phyloP scores from a whole-genome alignment of 2,888 invertebrate genomes.

The Oeneis ivallda region DNA sequence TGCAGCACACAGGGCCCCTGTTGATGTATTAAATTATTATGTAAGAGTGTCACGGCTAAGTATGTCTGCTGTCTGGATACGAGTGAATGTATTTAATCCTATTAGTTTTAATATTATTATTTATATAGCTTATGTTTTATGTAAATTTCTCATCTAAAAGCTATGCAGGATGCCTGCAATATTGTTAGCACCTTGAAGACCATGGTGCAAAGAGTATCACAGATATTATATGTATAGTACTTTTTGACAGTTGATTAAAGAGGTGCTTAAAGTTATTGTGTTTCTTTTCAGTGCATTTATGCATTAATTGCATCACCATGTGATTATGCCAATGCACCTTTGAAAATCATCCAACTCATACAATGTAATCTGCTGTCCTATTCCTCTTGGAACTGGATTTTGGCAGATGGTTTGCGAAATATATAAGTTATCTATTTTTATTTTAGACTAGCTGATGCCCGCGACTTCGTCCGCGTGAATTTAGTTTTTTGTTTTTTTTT shows the following conservation, averaged over 20 bases:
- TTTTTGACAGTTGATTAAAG: constrained; percentile 77
- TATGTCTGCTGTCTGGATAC: constrained; percentile 62
- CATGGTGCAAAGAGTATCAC: constrained; percentile 62
- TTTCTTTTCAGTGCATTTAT: background rate
- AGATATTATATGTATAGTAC: constrained; percentile 72
- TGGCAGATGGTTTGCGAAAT: too few relatives aligned
- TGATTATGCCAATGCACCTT: too few relatives aligned
- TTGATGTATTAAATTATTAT: constrained; percentile 59
- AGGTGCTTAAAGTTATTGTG: constrained; percentile 68
- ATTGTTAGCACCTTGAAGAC: constrained; percentile 61
- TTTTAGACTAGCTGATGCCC: too few relatives aligned
- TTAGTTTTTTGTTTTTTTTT: too few relatives aligned
- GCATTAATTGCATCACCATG: too few relatives aligned
- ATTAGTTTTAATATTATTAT: constrained; percentile 72
- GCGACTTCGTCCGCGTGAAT: too few relatives aligned
- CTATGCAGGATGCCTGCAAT: constrained; percentile 58
- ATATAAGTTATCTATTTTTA: too few relatives aligned
- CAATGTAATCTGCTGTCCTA: too few relatives aligned
- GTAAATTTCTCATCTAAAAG: constrained; percentile 57
- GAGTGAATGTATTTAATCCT: constrained; percentile 78
- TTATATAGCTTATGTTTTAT: constrained; percentile 57
- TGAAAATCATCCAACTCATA: too few relatives aligned
- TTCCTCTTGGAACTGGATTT: too few relatives aligned
- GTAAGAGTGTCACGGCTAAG: constrained; percentile 55
- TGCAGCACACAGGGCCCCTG: constrained; percentile 15